Evolutionary conservation across 2,797 vertebrate genomes (phyloP).

Genomic region (Gallinago solitaria): DNA sequence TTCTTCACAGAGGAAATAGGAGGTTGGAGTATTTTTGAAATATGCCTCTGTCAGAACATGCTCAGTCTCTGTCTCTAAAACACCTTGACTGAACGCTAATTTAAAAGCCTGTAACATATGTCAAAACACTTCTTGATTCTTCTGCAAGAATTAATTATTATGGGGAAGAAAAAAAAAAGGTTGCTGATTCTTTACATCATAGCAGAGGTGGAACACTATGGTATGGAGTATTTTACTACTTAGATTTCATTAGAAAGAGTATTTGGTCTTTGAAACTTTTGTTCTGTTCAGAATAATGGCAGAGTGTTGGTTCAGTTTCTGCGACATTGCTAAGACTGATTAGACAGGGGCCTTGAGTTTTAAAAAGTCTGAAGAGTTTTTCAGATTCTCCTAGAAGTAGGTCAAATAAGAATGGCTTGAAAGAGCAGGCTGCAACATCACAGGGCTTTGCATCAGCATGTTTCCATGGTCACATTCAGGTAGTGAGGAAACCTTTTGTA

Average conservation of each 20-base stretch:
- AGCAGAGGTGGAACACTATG: not conserved
- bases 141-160: not conserved
- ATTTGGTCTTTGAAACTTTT: not conserved
- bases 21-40: not conserved
- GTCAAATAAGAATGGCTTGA: slow-evolving; percentile 30
- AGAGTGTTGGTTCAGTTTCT: not conserved
- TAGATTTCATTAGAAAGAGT: not conserved
- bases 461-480: slow-evolving; percentile 53
- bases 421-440: slow-evolving; percentile 21
- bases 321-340: not conserved
- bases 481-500: not conserved
- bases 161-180: not conserved
- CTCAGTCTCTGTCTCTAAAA: not conserved
- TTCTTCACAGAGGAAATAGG: not conserved
- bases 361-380: not conserved
- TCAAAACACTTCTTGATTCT: not conserved
- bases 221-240: not conserved
- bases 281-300: not conserved
- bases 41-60: not conserved
- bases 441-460: not conserved
- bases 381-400: not conserved
- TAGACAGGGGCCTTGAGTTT: not conserved
- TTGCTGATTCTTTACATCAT: not conserved
- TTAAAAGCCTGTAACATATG: not conserved
- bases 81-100: not conserved